Evolutionary conservation across 2,888 invertebrate species (phyloP).

Genomic region (Lasioglossum lativentre): DNA sequence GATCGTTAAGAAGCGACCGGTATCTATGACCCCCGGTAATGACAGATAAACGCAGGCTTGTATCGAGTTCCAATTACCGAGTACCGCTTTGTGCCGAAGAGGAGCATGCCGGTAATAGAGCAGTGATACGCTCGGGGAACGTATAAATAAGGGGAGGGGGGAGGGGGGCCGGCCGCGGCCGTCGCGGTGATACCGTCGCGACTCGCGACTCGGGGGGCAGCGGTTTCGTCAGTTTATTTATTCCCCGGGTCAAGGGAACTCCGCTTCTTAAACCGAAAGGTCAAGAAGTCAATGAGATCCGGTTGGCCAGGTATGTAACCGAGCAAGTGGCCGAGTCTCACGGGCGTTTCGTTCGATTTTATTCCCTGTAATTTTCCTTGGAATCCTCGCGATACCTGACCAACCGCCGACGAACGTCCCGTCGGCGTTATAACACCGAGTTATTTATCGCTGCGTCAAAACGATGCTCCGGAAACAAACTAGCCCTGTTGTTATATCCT

Average conservation of each 20-base stretch:
- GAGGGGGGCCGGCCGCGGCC: background rate
- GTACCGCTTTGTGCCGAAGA: conserved; percentile 46
- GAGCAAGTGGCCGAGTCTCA: conserved; percentile 70
- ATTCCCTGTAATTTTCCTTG: conserved; percentile 71
- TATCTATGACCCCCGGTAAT: conserved; percentile 41
- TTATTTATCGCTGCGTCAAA: conserved; percentile 8
- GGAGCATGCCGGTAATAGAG: conserved; percentile 50
- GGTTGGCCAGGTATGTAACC: conserved; percentile 74
- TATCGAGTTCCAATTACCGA: conserved; percentile 63
- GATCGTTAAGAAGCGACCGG: conserved; percentile 25
- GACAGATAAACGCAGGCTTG: conserved; percentile 45
- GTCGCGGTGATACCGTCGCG: conserved; percentile 37
- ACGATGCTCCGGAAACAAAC: background rate
- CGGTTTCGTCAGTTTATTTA: conserved; percentile 74
- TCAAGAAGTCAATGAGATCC: conserved; percentile 76
- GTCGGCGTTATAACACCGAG: conserved; percentile 13
- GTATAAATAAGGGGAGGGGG: conserved; percentile 55
- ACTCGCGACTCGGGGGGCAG: conserved; percentile 18
- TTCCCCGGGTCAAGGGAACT: conserved; percentile 74
- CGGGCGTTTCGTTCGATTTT: conserved; percentile 70
- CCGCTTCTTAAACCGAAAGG: conserved; percentile 72
- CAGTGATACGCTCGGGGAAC: conserved; percentile 41
- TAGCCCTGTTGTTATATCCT: background rate
- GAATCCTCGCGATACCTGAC: conserved; percentile 33
- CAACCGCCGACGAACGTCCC: conserved; percentile 23